Evolutionary conservation across 2,797 vertebrate genomes (phyloP).

Genomic region (Lophius americanus): DNA sequence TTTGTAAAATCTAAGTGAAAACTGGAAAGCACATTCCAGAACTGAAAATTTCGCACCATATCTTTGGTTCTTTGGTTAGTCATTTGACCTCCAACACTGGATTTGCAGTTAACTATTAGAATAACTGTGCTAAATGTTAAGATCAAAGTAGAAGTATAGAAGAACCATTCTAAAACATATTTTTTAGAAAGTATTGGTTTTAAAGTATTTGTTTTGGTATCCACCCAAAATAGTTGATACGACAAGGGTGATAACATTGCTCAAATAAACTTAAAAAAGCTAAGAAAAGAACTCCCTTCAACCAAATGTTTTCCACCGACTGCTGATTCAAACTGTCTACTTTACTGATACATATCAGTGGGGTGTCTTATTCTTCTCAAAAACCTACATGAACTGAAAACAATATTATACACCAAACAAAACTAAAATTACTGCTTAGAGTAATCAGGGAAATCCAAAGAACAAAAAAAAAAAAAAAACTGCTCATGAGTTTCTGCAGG

Average conservation of each 20-base stretch:
- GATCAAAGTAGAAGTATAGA: too few species aligned
- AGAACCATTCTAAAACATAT: too few species aligned
- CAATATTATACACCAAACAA: conserved; percentile 12
- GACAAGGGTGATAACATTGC: conserved; percentile 7
- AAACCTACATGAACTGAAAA: conserved; percentile 58
- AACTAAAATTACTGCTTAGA: conserved; percentile 16
- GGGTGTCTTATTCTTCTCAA: conserved; percentile 55
- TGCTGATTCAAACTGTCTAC: conserved; percentile 42
- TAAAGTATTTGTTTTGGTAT: background rate
- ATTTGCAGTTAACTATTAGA: too few species aligned
- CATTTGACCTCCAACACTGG: background rate
- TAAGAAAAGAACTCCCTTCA: conserved; percentile 14
- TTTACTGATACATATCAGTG: conserved; percentile 33
- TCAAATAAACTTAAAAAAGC: conserved; percentile 17
- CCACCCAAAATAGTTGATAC: conserved; percentile 10
- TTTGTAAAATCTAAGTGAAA: background rate
- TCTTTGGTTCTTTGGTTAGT: background rate
- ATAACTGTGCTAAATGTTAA: too few species aligned
- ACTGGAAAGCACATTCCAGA: background rate
- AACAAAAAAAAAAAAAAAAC: conserved; percentile 28
- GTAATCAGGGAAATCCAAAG: conserved; percentile 8
- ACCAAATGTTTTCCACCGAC: conserved; percentile 42
- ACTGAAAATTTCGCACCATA: background rate
- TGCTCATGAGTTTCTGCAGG: conserved; percentile 16
- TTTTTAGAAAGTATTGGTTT: too few species aligned